Percentiles rank a stretch among this genome's conserved stretches.
Evolutionary conservation across 1,140 invertebrate genomes (phyloP).

Genomic region (Ridgeia piscesae): DNA sequence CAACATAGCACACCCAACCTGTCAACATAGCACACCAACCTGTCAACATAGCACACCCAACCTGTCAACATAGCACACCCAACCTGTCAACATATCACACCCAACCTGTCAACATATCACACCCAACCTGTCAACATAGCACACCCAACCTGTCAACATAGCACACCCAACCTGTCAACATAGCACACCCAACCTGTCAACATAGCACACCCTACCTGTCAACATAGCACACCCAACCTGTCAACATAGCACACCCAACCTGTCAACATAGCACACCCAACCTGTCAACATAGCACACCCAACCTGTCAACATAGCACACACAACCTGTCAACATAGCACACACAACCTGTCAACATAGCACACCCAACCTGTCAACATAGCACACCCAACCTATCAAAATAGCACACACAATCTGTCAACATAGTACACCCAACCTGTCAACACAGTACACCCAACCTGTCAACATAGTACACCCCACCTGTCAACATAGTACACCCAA

Average conservation of each 20-base stretch:
- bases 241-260: background rate
- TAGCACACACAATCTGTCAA: background rate
- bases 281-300: background rate
- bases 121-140: background rate
- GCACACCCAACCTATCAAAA: background rate
- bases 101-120: background rate
- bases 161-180: conserved; percentile 85
- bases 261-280: background rate
- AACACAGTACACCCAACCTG: background rate
- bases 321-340: background rate
- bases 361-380: background rate
- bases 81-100: background rate
- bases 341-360: background rate
- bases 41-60: no score
- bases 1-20: no score
- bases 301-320: background rate
- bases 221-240: background rate
- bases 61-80: no score
- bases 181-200: background rate
- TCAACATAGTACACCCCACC: no score
- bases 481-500: no score
- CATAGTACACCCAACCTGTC: background rate
- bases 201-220: background rate
- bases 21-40: no score
- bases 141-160: conserved; percentile 76